Evolutionary conservation across 2,888 invertebrate species (phyloP), one percentile per base, ranked within the genome.

Genomic region (Carterocephalus palaemon): DNA sequence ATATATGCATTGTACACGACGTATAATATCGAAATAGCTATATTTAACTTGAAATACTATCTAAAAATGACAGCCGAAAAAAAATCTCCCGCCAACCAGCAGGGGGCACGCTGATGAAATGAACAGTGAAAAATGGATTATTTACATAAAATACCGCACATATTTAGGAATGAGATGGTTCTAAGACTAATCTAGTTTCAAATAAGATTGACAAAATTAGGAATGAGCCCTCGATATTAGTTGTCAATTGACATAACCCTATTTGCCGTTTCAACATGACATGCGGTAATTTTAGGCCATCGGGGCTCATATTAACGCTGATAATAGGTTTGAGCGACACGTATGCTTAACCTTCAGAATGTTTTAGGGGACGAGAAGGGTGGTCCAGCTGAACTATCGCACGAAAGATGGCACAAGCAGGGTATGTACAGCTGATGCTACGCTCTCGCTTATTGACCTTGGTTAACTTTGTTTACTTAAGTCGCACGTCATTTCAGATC

Each of bases 191-290:
- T 51, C 36, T 57, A 53, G 52, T 52, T 61, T 47, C 28, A 15
- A 50, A 41, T 47, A 57, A 60, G 56, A 53, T 56, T 45, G 55
- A 58, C 52, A 53, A 50, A 64, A 64, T 66, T 58, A 59, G 57
- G 62, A 71, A 70, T 74, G 62, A 68, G 70, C 59, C 67, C 68
- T 70, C 64, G 74, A 79, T 72, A 66, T 63, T 62, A 71, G 75
- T 80, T 74, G 82, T 78, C 83, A 80, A 84, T 72, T 79, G 80
- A 86, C 86, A 86, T 86, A 86, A 86, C 86, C 86, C 86, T 84
- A 85, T 84, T 85, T 81, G 71, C 70, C 67, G 72, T 66, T 78
- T 67, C 70, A 71, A 75, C 75, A 78, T 83, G 86, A 85, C 85
- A 85, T 86, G 86, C 81, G 86, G 85, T 84, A 78, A 78, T 77